Percentiles rank a stretch among this genome's conserved stretches.
Evolutionary conservation across 92 coral and sea anemone genomes (phyloP).

Genomic region (Porites divaricata): DNA sequence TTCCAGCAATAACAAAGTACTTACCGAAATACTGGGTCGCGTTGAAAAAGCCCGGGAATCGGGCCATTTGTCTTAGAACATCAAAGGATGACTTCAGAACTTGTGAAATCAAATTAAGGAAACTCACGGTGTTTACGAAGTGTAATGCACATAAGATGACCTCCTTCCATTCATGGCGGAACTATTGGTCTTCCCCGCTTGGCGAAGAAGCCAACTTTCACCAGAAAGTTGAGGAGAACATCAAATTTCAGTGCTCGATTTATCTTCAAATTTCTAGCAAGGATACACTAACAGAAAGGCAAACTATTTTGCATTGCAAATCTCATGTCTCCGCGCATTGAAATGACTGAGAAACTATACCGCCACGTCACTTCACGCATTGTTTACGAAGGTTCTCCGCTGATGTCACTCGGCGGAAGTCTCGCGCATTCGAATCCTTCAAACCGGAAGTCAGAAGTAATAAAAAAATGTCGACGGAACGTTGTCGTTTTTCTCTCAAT

Average conservation of each 20-base stretch:
- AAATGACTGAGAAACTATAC: slow-evolving; percentile 13
- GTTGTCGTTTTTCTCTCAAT: too few relatives aligned
- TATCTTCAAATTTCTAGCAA: neutral
- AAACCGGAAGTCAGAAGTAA: slow-evolving; percentile 21
- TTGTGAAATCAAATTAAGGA: slow-evolving; percentile 27
- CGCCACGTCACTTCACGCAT: slow-evolving; percentile 63
- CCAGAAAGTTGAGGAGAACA: slow-evolving; percentile 29
- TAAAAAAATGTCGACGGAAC: neutral
- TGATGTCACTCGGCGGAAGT: slow-evolving; percentile 38
- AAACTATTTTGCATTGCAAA: slow-evolving; percentile 41
- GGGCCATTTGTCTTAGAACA: slow-evolving; percentile 36
- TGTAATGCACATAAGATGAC: slow-evolving; percentile 18
- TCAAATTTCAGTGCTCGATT: neutral
- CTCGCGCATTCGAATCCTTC: slow-evolving; percentile 29
- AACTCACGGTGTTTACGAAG: slow-evolving; percentile 38
- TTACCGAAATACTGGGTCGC: slow-evolving; percentile 49
- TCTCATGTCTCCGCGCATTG: slow-evolving; percentile 17
- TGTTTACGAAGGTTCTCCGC: slow-evolving; percentile 55
- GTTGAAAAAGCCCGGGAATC: slow-evolving; percentile 36
- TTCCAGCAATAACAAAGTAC: slow-evolving; percentile 1
- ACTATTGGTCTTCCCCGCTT: slow-evolving; percentile 30
- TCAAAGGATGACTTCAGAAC: slow-evolving; percentile 5
- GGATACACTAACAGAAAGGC: neutral
- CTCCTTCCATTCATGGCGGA: slow-evolving; percentile 26
- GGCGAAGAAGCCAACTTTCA: slow-evolving; percentile 42